Conservation (phyloP, 2,888 invertebrate species). For the Osedax frankpressi region DNA sequence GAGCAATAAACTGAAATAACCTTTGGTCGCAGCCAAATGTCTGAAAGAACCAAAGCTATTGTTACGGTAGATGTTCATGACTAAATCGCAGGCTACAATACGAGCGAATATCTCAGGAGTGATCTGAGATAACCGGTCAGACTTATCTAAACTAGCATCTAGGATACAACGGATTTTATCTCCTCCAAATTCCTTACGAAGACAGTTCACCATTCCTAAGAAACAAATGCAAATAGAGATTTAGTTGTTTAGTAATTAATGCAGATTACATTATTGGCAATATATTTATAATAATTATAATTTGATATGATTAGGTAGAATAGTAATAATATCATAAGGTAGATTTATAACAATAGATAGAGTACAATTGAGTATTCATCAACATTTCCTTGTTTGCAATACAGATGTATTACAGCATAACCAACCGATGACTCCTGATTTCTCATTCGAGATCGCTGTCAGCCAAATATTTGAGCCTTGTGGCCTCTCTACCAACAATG, state of each 20-base stretch:
- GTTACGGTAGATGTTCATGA: slow-evolving; percentile 69
- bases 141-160: neutral
- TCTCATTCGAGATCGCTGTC: slow-evolving; percentile 50
- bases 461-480: slow-evolving; percentile 51
- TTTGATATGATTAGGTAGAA: no score
- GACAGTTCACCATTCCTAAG: slow-evolving; percentile 76
- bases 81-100: slow-evolving; percentile 57
- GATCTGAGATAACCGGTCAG: neutral
- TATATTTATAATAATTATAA: no score
- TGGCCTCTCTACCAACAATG: slow-evolving; percentile 52
- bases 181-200: slow-evolving; percentile 75
- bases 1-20: slow-evolving; percentile 4
- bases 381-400: no score
- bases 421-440: neutral
- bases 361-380: no score
- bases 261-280: no score
- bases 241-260: no score
- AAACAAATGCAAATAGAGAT: no score
- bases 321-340: no score
- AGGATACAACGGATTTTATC: slow-evolving; percentile 51
- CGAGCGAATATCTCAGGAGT: slow-evolving; percentile 26
- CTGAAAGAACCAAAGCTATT: slow-evolving; percentile 75
- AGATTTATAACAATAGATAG: no score
- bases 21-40: slow-evolving; percentile 56
- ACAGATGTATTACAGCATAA: no score